Percentiles rank a stretch among this genome's conserved stretches.
phyloP scores from a whole-genome alignment of 2,797 vertebrate species.

The Oreochromis mossambicus region DNA sequence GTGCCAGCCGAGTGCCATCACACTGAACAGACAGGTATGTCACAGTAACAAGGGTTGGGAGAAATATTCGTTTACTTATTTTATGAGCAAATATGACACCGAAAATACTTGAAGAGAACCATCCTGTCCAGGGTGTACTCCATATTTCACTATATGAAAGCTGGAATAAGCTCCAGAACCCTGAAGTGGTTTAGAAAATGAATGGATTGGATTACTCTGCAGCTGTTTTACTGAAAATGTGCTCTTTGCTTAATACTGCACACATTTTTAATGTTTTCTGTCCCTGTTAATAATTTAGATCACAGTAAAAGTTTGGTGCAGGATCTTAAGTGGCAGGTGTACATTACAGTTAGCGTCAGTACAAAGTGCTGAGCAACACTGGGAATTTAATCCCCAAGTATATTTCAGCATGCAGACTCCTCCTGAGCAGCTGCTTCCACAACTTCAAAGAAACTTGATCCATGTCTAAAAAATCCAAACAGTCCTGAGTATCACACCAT shows the following conservation, averaged over 20 bases:
- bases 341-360: background rate
- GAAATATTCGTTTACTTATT: accelerated
- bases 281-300: background rate
- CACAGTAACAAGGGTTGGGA: accelerated
- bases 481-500: background rate
- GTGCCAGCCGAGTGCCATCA: constrained; percentile 98
- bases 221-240: background rate
- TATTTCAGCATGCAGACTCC: background rate
- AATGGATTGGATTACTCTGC: background rate
- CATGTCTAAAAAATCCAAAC: background rate
- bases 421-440: background rate
- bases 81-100: background rate
- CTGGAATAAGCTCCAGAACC: background rate
- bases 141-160: background rate
- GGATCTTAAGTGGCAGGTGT: background rate
- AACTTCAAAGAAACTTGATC: background rate
- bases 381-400: background rate
- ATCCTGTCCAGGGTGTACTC: background rate
- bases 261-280: background rate
- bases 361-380: background rate
- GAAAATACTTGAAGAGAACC: background rate
- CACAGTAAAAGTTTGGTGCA: background rate
- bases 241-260: background rate
- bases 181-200: background rate
- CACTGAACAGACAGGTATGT: constrained; percentile 92